phyloP scores from a whole-genome alignment of 1,140 invertebrate species.

The Lanistes nyassanus region DNA sequence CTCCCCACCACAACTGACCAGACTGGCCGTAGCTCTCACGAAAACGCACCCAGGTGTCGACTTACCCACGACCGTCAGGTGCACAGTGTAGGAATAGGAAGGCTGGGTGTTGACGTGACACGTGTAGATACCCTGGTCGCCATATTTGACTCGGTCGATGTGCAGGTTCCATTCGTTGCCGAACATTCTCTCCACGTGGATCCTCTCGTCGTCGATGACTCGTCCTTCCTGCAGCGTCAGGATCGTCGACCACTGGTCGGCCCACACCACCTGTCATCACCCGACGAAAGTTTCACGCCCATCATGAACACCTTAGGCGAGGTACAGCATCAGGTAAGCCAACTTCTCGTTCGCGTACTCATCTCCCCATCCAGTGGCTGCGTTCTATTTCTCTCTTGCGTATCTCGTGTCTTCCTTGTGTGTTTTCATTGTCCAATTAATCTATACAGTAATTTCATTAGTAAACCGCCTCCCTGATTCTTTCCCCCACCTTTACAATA shows the following conservation, averaged over 20 bases:
- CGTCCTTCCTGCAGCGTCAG: slow-evolving; percentile 49
- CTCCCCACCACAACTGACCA: not conserved
- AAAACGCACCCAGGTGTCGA: not conserved
- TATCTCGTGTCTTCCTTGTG: no score
- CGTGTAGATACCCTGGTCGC: slow-evolving; percentile 54
- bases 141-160: slow-evolving; percentile 48
- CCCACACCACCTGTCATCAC: slow-evolving; percentile 31
- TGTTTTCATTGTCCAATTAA: no score
- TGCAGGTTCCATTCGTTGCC: slow-evolving; percentile 57
- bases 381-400: no score
- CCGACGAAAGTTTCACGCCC: no score
- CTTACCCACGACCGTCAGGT: slow-evolving; percentile 55
- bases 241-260: slow-evolving; percentile 31
- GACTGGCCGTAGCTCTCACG: not conserved
- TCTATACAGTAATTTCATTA: no score
- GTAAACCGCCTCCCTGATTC: no score
- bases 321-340: no score
- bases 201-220: slow-evolving; percentile 56
- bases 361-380: no score
- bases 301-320: no score
- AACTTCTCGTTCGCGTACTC: no score
- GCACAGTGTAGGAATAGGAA: slow-evolving; percentile 44
- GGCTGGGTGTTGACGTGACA: slow-evolving; percentile 60
- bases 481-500: no score
- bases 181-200: slow-evolving; percentile 54